phyloP scores from a whole-genome alignment of 2,888 invertebrate genomes.

The Rhingia campestris region DNA sequence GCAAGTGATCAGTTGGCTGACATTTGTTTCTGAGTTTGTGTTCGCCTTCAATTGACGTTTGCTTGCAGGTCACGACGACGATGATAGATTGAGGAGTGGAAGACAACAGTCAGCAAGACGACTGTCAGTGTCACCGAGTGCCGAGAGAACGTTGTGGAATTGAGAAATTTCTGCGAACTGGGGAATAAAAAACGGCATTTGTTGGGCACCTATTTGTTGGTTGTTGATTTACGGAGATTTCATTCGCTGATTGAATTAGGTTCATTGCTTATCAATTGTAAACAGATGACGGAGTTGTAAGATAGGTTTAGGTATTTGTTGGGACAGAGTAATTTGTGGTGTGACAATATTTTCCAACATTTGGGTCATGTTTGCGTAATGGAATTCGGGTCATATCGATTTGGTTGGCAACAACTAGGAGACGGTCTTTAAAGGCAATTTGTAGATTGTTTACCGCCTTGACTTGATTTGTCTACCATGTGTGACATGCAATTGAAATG shows the following conservation, averaged over 20 bases:
- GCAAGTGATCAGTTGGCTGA: constrained; percentile 19
- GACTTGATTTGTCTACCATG: no score
- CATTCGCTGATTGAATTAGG: constrained; percentile 59
- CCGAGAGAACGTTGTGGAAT: constrained; percentile 30
- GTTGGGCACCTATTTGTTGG: no score
- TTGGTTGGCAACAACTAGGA: not conserved
- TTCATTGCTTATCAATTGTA: constrained; percentile 56
- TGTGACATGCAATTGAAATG: no score
- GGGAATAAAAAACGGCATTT: no score
- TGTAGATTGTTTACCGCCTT: no score
- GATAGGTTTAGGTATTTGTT: not conserved
- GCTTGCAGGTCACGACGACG: constrained; percentile 67
- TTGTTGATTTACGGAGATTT: constrained; percentile 49
- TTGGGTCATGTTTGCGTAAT: not conserved
- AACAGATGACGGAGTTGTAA: constrained; percentile 31
- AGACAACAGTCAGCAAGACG: constrained; percentile 48
- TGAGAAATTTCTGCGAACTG: constrained; percentile 30
- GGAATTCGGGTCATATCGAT: not conserved
- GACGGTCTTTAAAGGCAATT: not conserved
- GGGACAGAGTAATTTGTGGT: not conserved
- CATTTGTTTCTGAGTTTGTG: not conserved
- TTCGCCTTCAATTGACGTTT: constrained; percentile 40
- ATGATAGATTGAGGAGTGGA: constrained; percentile 59
- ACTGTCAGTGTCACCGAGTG: constrained; percentile 43
- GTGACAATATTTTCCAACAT: not conserved